Evolutionary conservation across 2,113 vertebrate species (phyloP), one percentile per base, ranked within the genome.

Genomic region (Vombatus ursinus): DNA sequence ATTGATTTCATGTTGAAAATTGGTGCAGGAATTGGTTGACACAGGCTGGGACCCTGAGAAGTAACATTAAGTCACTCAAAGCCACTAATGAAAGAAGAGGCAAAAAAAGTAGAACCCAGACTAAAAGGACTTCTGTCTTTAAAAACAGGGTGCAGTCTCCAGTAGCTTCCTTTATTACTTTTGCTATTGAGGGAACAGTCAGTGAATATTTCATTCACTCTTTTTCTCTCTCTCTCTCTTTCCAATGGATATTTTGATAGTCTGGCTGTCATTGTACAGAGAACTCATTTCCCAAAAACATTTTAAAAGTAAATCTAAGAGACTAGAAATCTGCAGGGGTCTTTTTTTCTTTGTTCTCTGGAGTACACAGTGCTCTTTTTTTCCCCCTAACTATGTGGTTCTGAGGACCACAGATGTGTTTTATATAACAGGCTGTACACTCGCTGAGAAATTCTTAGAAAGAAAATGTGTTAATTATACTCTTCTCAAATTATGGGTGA

Each of bases 181-280:
- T 94, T 97, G 91, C 89, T 96, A 97, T 50, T 94, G 91, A 97
- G 57, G 95, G 95, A 96, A 97, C 95, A 96, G 31, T 90, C 61
- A 98, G 92, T 97, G 94, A 97, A 95, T 98, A 98, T 97, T 98
- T 97, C 51, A 90, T 98, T 98, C 8, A 51, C 1, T 52, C 51
- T 16, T 14, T 52, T 16, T 98, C 26, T 97, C 31, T 93, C 51
- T 16, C 51, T 52, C 52, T 98, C 26, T 97, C 31, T 93, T 96
- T 97, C 94, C 91, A 95, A 92, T 68, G 94, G 92, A 96, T 95
- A 92, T 98, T 98, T 98, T 98, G 92, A 97, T 96, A 97, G 31
- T 19, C 12, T 16, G 1, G 92, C 77, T 98, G 90, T 93, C 94
- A 93, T 95, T 24, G 26, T 95, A 95, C 49, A 84, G 54, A 52